Conservation (phyloP, 2,797 vertebrate species). For the Spinus pinus region DNA sequence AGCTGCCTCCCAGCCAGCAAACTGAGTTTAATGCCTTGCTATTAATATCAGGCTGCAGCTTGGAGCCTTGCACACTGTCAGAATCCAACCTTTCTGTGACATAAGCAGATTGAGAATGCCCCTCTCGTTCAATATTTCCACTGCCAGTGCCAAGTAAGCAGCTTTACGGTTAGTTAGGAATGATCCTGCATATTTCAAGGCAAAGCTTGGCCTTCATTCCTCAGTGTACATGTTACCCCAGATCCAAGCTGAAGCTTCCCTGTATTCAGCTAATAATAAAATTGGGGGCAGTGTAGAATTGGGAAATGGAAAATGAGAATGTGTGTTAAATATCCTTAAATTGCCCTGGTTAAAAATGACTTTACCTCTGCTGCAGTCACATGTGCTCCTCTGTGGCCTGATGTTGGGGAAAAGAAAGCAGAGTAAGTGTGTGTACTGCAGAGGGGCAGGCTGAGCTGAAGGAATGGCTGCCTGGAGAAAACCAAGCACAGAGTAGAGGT, state of each 20-base stretch:
- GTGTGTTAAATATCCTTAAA: constrained; percentile 56
- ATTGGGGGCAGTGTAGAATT: background rate
- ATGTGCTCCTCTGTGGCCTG: constrained; percentile 34
- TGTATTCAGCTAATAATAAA: constrained; percentile 34
- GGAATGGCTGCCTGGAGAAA: constrained; percentile 39
- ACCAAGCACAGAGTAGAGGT: background rate
- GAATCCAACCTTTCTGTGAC: constrained; percentile 44
- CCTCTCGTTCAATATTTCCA: constrained; percentile 49
- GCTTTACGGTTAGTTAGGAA: constrained; percentile 58
- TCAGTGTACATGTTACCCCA: constrained; percentile 33
- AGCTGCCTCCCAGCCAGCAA: constrained; percentile 38
- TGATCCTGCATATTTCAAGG: constrained; percentile 48
- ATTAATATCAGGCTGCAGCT: constrained; percentile 56
- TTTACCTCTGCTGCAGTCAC: constrained; percentile 54
- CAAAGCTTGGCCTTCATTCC: background rate
- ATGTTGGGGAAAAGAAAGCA: background rate
- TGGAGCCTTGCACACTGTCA: constrained; percentile 25
- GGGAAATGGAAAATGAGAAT: constrained; percentile 44
- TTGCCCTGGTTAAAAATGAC: constrained; percentile 56
- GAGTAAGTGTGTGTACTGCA: background rate
- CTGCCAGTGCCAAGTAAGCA: constrained; percentile 17
- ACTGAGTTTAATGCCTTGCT: constrained; percentile 54
- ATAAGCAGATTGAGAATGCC: constrained; percentile 54
- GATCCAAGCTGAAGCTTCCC: constrained; percentile 35
- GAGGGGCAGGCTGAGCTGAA: constrained; percentile 1